These are phyloP conservation scores for Pyxicephalus adspersus DNA, from an alignment of 2,113 vertebrate species.

Conservation along the genomic window DNA sequence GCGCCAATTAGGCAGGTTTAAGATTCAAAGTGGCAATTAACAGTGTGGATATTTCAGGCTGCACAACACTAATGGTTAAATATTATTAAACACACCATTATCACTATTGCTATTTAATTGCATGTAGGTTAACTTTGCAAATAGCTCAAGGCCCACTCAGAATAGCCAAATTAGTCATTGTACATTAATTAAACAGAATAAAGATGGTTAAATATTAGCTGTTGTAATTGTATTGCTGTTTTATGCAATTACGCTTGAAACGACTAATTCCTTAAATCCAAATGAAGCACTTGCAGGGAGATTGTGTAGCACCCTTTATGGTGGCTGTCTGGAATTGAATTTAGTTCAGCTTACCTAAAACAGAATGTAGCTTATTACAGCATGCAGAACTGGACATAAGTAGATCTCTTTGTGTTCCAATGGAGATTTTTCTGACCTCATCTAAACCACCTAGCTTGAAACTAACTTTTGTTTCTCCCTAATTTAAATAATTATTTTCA, in stretches of 20 bases:
- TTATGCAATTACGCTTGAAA: conserved; percentile 54
- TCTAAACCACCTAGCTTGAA: too few species aligned
- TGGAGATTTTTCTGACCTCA: too few species aligned
- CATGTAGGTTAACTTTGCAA: conserved; percentile 53
- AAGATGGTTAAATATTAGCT: conserved; percentile 54
- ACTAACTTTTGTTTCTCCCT: neutral
- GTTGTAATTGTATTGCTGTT: conserved; percentile 50
- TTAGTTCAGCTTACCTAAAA: too few species aligned
- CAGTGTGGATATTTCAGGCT: conserved; percentile 32
- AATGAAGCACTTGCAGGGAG: conserved; percentile 32
- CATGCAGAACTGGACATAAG: too few species aligned
- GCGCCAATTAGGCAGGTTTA: conserved; percentile 48
- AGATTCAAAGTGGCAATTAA: conserved; percentile 50
- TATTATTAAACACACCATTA: conserved; percentile 55
- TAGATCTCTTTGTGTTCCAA: too few species aligned
- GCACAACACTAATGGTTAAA: conserved; percentile 53
- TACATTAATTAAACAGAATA: conserved; percentile 56
- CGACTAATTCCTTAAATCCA: conserved; percentile 42
- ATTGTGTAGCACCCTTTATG: neutral
- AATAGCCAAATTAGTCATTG: conserved; percentile 57
- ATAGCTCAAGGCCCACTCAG: conserved; percentile 48
- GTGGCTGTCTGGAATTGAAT: neutral
- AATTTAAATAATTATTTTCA: neutral
- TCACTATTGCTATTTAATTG: conserved; percentile 57
- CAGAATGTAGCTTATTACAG: too few species aligned